Evolutionary conservation across 2,113 vertebrate genomes (phyloP).

Genomic region (Xerus inauris): DNA sequence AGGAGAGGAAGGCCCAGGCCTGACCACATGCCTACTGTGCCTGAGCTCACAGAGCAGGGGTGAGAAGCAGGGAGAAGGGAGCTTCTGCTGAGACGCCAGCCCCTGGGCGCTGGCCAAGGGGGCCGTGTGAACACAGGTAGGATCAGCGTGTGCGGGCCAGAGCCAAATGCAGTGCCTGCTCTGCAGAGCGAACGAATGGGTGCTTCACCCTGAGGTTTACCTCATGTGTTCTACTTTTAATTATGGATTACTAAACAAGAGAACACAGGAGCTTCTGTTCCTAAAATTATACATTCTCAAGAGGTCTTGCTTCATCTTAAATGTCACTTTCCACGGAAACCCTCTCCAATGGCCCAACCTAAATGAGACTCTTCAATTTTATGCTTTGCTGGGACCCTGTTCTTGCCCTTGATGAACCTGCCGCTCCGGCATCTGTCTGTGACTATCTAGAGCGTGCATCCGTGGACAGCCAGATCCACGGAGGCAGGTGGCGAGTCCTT

Average conservation of each 20-base stretch:
- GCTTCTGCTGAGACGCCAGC: background rate
- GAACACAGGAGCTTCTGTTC: background rate
- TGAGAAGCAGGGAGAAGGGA: background rate
- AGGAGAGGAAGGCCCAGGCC: too few relatives aligned
- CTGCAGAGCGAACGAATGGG: background rate
- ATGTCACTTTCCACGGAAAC: background rate
- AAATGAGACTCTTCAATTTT: background rate
- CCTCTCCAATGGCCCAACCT: background rate
- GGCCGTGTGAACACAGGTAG: too few relatives aligned
- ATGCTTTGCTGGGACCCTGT: too few relatives aligned
- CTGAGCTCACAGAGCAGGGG: background rate
- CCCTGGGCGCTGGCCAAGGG: background rate
- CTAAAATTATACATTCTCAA: background rate
- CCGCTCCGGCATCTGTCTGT: too few relatives aligned
- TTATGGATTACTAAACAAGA: background rate
- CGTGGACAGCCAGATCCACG: rapidly evolving
- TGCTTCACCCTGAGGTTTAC: background rate
- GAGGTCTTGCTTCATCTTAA: too few relatives aligned
- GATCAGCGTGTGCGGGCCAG: rapidly evolving
- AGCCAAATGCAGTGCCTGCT: too few relatives aligned
- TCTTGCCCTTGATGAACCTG: background rate
- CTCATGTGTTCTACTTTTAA: background rate
- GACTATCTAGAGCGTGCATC: background rate
- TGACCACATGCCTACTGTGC: too few relatives aligned
- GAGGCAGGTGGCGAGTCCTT: too few relatives aligned